These are phyloP conservation scores for Brachyhypopomus occidentalis DNA, from an alignment of 2,113 vertebrate species.

Conservation along the genomic window DNA sequence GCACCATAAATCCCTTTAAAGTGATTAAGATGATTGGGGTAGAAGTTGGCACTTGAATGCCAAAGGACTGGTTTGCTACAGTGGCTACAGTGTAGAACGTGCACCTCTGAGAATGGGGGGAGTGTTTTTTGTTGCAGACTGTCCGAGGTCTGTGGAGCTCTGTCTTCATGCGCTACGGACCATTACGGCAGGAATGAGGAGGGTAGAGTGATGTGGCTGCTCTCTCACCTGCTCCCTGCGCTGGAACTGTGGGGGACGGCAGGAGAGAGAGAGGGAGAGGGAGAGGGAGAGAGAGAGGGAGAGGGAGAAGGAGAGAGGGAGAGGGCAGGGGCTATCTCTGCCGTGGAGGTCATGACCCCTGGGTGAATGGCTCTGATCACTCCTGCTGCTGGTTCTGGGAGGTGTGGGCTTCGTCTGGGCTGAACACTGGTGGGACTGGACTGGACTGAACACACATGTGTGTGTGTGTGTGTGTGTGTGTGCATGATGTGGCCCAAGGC, in stretches of 20 bases:
- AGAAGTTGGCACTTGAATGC: no score
- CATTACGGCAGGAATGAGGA: constrained; percentile 55
- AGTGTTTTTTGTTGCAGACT: not conserved
- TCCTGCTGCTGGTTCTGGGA: constrained; percentile 33
- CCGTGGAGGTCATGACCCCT: constrained; percentile 65
- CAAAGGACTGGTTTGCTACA: no score
- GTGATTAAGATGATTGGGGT: no score
- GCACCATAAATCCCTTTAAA: no score
- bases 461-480: not conserved
- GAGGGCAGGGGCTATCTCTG: constrained; percentile 43
- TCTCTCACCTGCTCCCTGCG: constrained; percentile 11
- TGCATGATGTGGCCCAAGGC: not conserved
- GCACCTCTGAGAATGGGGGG: not conserved
- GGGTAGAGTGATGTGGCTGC: constrained; percentile 68
- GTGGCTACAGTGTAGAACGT: no score
- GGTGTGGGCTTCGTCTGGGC: not conserved
- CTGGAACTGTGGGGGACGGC: no score
- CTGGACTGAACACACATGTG: not conserved
- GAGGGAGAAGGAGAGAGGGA: constrained; percentile 33
- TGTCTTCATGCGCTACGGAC: constrained; percentile 51
- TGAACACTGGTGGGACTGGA: not conserved
- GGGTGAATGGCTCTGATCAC: constrained; percentile 65
- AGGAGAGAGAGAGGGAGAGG: constrained; percentile 34
- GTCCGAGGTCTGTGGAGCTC: not conserved
- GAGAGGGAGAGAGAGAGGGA: constrained; percentile 32